Base-by-base conservation (phyloP, 1,140 invertebrate species). In the Phortica variegata region DNA sequence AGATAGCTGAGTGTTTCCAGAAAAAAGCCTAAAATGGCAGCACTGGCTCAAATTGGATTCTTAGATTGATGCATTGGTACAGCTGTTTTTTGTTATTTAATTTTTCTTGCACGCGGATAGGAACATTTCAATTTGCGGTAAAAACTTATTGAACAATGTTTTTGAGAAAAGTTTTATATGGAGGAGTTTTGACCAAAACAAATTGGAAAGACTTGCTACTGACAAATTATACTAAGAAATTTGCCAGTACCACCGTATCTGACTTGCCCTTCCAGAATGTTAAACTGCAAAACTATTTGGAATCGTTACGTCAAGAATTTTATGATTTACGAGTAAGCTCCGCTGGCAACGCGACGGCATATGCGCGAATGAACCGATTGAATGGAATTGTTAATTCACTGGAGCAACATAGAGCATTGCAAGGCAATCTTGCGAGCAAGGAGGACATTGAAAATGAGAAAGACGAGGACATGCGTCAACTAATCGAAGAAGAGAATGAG, bases 401-500 rank as follows among this genome's bases (percentile, higher is more conserved):
- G 8, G 73, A 75, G 16, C 54, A 75, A 41, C 52, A 69, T 19
- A 47, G 57, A 2, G 58, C 60, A 6, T 18, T 75, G 12, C 51
- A 71, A 31, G 53, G 56, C 0, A 75, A 75, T 26, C 50, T 75
- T 5, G 58, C 63, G 6, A 55, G 60, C 1, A 41, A 58, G 1
- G 37, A 76, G 44, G 80, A 84, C 21, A 58, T 84, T 26, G 65
- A 81, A 10, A 74, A 69, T 7, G 77, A 79, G 34, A 63, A 78
- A 21, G 80, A 85, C 56, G 57, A 73, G 42, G 82, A 84, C 44
- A 79, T 86, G 75, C 75, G 77, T 31, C 56, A 80, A 15, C 56
- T 85, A 2, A 79, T 78, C 3, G 54, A 75, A 38, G 81, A 84
- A 54, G 85, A 86, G 60, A 77, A 79, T 43, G 34, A 58, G 3